A percentile compares a stretch with the other conserved stretches of the same genome.
phyloP scores from a whole-genome alignment of 2,797 vertebrate species.

The Malacoraja senta region DNA sequence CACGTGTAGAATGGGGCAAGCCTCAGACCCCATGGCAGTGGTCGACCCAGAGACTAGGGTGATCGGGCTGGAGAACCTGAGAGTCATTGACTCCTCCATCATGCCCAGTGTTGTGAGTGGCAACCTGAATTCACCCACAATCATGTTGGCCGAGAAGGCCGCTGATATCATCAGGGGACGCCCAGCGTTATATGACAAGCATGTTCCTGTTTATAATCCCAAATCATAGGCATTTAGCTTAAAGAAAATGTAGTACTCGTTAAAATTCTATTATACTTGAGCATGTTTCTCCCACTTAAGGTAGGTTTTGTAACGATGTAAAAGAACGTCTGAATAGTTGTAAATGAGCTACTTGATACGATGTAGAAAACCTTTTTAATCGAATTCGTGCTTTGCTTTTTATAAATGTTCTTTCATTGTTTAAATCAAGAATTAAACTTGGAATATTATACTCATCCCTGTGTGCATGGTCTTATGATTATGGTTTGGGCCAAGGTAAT shows the following conservation, averaged over 20 bases:
- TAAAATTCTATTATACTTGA: neutral
- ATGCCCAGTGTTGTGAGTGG: slow-evolving; percentile 95
- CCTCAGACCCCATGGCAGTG: slow-evolving; percentile 69
- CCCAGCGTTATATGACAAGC: slow-evolving; percentile 61
- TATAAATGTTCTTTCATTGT: neutral
- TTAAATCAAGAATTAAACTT: neutral
- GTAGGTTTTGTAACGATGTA: neutral
- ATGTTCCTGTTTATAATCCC: slow-evolving; percentile 74
- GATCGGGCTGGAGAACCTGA: slow-evolving; percentile 75
- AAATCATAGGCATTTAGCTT: slow-evolving; percentile 65
- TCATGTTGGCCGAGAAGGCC: slow-evolving; percentile 94
- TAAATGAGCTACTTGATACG: neutral
- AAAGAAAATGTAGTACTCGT: slow-evolving; percentile 48
- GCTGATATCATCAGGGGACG: slow-evolving; percentile 79
- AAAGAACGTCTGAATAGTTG: neutral
- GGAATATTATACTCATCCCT: neutral
- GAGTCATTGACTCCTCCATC: slow-evolving; percentile 89
- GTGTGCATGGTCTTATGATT: neutral
- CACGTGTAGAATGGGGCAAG: slow-evolving; percentile 89
- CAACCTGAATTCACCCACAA: slow-evolving; percentile 87
- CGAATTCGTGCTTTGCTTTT: neutral
- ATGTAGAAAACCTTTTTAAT: neutral
- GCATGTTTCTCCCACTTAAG: neutral
- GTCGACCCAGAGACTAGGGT: slow-evolving; percentile 76
- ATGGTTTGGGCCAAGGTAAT: neutral